Percentiles rank a stretch among this genome's conserved stretches.
phyloP scores from a whole-genome alignment of 2,797 vertebrate genomes.

The Acridotheres tristis region DNA sequence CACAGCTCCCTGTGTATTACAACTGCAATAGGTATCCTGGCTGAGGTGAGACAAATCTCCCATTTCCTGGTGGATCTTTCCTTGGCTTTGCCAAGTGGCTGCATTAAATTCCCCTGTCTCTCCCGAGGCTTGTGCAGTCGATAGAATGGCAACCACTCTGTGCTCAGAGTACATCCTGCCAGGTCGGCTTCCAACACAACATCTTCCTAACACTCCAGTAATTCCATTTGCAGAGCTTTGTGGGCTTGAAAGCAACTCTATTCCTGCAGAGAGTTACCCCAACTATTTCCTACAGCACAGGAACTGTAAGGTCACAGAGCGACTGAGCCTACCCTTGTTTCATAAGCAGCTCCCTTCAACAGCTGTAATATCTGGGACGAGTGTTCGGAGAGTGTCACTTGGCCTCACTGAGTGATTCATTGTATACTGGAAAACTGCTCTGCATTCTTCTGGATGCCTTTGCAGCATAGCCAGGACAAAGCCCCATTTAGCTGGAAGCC shows the following conservation, averaged over 20 bases:
- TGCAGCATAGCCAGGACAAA: conserved; percentile 53
- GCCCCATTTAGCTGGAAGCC: conserved; percentile 48
- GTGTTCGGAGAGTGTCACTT: conserved; percentile 28
- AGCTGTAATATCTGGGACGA: conserved; percentile 67
- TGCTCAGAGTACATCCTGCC: background rate
- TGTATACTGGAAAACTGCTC: conserved; percentile 64
- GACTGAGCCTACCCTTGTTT: conserved; percentile 58
- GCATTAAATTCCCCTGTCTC: background rate
- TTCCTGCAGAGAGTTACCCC: conserved; percentile 14
- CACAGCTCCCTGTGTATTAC: background rate
- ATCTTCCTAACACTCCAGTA: background rate
- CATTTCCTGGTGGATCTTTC: background rate
- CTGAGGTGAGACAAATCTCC: background rate
- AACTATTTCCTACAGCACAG: conserved; percentile 40
- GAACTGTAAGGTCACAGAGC: conserved; percentile 46
- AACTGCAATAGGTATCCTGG: background rate
- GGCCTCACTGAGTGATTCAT: conserved; percentile 71
- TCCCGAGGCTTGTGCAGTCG: background rate
- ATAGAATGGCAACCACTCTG: background rate
- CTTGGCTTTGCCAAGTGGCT: background rate
- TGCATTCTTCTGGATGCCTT: conserved; percentile 63
- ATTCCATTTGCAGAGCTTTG: conserved; percentile 14
- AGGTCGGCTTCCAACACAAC: background rate
- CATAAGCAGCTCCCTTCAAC: conserved; percentile 60
- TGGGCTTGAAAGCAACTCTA: conserved; percentile 27